Conservation (phyloP, 2,888 invertebrate genomes). For the Hirtodrosophila confusa region DNA sequence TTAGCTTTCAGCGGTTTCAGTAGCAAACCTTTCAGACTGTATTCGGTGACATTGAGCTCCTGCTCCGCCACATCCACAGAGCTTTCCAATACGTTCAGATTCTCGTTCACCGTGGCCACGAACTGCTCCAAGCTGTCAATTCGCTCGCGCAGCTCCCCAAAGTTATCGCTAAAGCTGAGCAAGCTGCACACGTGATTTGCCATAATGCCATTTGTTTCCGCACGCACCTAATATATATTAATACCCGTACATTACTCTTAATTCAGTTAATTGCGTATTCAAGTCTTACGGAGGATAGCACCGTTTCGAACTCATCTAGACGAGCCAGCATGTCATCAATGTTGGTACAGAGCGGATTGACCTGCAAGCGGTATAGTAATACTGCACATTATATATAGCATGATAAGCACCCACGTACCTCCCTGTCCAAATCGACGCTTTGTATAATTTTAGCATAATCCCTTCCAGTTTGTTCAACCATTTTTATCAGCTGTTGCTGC, state of each 20-base stretch:
- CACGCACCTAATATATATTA: slow-evolving; percentile 71
- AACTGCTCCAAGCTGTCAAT: slow-evolving; percentile 86
- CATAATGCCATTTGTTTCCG: slow-evolving; percentile 79
- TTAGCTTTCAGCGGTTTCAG: slow-evolving; percentile 86
- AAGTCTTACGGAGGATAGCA: slow-evolving; percentile 85
- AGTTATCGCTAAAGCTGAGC: slow-evolving; percentile 85
- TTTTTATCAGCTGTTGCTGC: slow-evolving; percentile 37
- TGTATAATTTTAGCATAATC: slow-evolving; percentile 86
- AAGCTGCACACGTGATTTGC: slow-evolving; percentile 85
- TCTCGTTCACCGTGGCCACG: slow-evolving; percentile 85
- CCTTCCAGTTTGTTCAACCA: slow-evolving; percentile 85
- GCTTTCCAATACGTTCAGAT: slow-evolving; percentile 85
- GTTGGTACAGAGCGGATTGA: slow-evolving; percentile 86
- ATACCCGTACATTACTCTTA: background rate
- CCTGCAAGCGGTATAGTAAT: slow-evolving; percentile 45
- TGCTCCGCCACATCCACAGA: slow-evolving; percentile 87
- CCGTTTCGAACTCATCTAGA: slow-evolving; percentile 88
- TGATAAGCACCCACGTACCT: slow-evolving; percentile 76
- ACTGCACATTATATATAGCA: background rate
- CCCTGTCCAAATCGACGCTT: slow-evolving; percentile 85
- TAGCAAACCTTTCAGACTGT: slow-evolving; percentile 86
- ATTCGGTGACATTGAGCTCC: slow-evolving; percentile 86
- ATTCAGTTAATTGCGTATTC: background rate
- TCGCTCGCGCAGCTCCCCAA: slow-evolving; percentile 85
- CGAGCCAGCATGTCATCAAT: slow-evolving; percentile 89